Base-by-base conservation (phyloP, 2,888 invertebrate genomes). In the Anoncus sp. region DNA sequence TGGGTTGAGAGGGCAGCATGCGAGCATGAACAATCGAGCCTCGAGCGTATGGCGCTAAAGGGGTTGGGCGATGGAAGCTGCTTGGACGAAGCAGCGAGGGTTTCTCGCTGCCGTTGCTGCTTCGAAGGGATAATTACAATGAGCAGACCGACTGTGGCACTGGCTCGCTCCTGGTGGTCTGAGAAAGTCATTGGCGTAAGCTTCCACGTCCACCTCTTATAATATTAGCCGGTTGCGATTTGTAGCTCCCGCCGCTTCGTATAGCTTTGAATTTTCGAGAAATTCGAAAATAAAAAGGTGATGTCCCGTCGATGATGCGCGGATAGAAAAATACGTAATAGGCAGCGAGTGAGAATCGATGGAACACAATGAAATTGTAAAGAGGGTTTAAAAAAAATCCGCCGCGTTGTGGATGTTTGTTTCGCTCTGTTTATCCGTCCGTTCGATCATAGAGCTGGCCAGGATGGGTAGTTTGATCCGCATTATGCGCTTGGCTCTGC, bases 81-180 rank as follows among this genome's bases (percentile, higher is more conserved):
- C 83, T 85, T 78, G 79, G 75, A 73, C 75, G 55, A 49, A 74
- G 75, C 60, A 75, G 75, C 60, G 74, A 73, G 60, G 75, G 75
- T 76, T 43, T 55, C 66, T 53, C 53, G 60, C 51, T 73, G 51
- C 69, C 51, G 49, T 53, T 65, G 76, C 60, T 59, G 86, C 83
- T 83, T 81, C 84, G 81, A 85, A 85, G 85, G 87, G 87, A 87
- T 87, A 87, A 87, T 87, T 87, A 87, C 87, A 87, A 86, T 87
- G 87, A 87, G 87, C 87, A 87, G 84, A 81, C 83, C 81, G 84
- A 60, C 60, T 43, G 27, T 59, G 59, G 18, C 80, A 83, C 84
- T 83, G 80, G 80, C 77, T 84, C 77, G 79, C 63, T n/a, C 22
- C 77, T 81, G 75, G 63, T 80, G 81, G 80, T 81, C 84, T 84